These are phyloP conservation scores for Drosophila hamatofila DNA, from an alignment of 2,888 invertebrate species.

Conservation along the genomic window DNA sequence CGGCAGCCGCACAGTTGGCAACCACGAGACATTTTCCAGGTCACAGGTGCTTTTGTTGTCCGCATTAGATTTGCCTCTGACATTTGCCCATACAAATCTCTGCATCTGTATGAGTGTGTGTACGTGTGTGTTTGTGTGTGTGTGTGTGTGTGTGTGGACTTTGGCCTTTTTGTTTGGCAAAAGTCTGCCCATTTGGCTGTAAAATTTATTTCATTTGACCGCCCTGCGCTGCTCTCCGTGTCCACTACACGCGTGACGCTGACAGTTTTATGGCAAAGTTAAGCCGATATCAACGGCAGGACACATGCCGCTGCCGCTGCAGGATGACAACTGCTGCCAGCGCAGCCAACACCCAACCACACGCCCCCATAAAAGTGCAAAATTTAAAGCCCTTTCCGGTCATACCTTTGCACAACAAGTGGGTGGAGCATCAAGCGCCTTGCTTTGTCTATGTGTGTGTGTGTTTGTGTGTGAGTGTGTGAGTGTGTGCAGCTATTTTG, in stretches of 20 bases:
- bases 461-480: constrained; percentile 16
- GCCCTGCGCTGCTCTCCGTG: constrained; percentile 28
- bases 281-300: constrained; percentile 79
- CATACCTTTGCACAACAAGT: constrained; percentile 74
- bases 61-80: constrained; percentile 74
- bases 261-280: constrained; percentile 81
- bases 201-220: constrained; percentile 79
- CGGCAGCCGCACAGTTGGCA: not conserved
- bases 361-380: constrained; percentile 69
- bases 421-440: constrained; percentile 32
- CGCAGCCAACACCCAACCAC: constrained; percentile 2
- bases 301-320: constrained; percentile 73
- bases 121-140: not conserved
- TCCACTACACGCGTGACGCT: constrained; percentile 76
- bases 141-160: constrained; percentile 4
- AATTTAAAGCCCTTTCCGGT: constrained; percentile 74
- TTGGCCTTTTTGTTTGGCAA: constrained; percentile 59
- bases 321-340: constrained; percentile 31
- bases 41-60: constrained; percentile 80
- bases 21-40: constrained; percentile 68
- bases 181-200: constrained; percentile 77
- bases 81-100: constrained; percentile 66
- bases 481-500: constrained; percentile 39
- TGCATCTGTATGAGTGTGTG: not conserved
- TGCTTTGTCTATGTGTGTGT: constrained; percentile 19